phyloP scores from a whole-genome alignment of 2,888 invertebrate species.

The Papilio elwesi region DNA sequence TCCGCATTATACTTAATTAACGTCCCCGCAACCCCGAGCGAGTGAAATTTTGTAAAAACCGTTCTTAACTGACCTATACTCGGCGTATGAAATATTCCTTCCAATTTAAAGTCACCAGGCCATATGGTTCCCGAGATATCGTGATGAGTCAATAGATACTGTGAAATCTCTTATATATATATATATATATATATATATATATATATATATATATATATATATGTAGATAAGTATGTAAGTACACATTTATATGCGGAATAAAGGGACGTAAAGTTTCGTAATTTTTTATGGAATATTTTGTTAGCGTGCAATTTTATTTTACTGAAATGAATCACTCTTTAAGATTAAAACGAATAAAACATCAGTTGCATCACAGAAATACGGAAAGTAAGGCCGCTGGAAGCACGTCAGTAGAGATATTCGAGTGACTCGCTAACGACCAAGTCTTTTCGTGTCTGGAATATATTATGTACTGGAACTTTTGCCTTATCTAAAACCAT shows the following conservation, averaged over 20 bases:
- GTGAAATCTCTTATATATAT: too few relatives aligned
- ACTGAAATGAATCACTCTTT: conserved; percentile 23
- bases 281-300: not conserved
- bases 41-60: too few relatives aligned
- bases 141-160: too few relatives aligned
- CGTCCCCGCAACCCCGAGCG: too few relatives aligned
- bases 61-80: too few relatives aligned
- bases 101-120: too few relatives aligned
- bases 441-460: conserved; percentile 50
- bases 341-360: conserved; percentile 38
- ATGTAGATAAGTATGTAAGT: too few relatives aligned
- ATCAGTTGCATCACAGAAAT: conserved; percentile 36
- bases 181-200: too few relatives aligned
- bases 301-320: conserved; percentile 11
- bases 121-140: too few relatives aligned
- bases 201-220: too few relatives aligned
- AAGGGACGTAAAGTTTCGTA: not conserved
- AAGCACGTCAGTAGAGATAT: conserved; percentile 52
- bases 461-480: conserved; percentile 47
- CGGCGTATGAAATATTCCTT: too few relatives aligned
- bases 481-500: conserved; percentile 30
- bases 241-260: not conserved
- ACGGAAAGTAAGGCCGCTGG: conserved; percentile 21
- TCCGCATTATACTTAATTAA: too few relatives aligned
- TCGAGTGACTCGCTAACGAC: conserved; percentile 52